Base-by-base conservation (phyloP, 2,888 invertebrate genomes). In the Melitaea athalia region DNA sequence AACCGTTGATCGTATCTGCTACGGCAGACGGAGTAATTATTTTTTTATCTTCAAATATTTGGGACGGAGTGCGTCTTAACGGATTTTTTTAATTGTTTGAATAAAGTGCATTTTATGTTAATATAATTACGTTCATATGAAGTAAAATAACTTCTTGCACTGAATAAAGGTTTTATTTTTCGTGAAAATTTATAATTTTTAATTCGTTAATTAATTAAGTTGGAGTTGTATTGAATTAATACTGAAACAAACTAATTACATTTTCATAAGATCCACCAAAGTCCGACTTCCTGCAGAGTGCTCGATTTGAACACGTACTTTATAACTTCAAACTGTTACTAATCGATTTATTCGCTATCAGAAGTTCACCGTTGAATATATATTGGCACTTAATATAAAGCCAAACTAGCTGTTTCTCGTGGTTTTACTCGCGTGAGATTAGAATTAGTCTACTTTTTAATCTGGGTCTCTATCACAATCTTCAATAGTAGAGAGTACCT, bases 1-100 rank as follows among this genome's bases (percentile, higher is more conserved):
- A 62, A 68, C 70, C 64, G 70, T 71, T 71, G 68, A 65, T 68
- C 45, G 60, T 61, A 68, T 69, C 61, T 50, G 60, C 31, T n/a
- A 12, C 42, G 57, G 62, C 42, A 60, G 49, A 45, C 42, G 42
- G 64, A 63, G 61, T 55, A 57, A 69, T 69, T 62, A 67, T 62
- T 52, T 67, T 69, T 68, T 67, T 69, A 33, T 64, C 59, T 61
- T n/a, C 11, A 24, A 63, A 50, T 71, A 38, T 69, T 68, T 65
- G 31, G 50, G 49, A 50, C 53, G 24, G n/a, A 43, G 49, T 53
- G 42, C 59, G 49, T 38, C 31, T 24, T 52, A 69, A 67, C 69
- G 69, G 67, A 63, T 24, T 52, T 33, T 42, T 57, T 55, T 15
- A 11, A 57, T 10, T 15, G 38, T 57, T 57, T 15, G 5, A 42